A percentile compares a stretch with the other conserved stretches of the same genome.
Conservation (phyloP, 1,140 invertebrate species). For the Platyscapa corneri region DNA sequence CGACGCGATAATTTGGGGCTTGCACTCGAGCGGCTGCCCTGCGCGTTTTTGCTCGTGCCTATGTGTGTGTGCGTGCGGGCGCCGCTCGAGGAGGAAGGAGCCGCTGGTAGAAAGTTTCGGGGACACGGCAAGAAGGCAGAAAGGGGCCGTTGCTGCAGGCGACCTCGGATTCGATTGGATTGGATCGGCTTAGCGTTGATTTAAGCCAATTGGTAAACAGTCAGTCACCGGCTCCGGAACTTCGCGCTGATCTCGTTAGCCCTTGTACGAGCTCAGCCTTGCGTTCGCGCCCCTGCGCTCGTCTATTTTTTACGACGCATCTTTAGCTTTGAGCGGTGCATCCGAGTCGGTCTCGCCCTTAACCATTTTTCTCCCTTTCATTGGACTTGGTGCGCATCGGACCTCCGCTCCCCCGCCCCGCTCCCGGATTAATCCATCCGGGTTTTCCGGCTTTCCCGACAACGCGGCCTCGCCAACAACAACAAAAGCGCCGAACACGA, state of each 20-base stretch:
- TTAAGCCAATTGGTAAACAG: conserved; percentile 75
- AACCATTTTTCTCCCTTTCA: conserved; percentile 22
- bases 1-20: not conserved
- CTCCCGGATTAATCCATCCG: too few relatives aligned
- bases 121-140: conserved; percentile 42
- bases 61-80: not conserved
- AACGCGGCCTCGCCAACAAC: too few relatives aligned
- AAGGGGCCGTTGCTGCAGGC: conserved; percentile 63
- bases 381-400: not conserved
- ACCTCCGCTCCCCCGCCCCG: not conserved
- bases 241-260: conserved; percentile 73
- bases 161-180: conserved; percentile 63
- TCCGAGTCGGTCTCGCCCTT: not conserved
- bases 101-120: too few relatives aligned
- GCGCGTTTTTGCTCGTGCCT: not conserved
- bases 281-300: conserved; percentile 47
- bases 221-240: conserved; percentile 65
- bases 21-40: not conserved
- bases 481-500: too few relatives aligned
- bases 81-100: not conserved
- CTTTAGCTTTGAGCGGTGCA: not conserved
- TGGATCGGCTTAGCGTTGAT: conserved; percentile 75
- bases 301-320: conserved; percentile 15
- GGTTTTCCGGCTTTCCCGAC: not conserved
- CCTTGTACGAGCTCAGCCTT: conserved; percentile 72